Evolutionary conservation across 2,113 vertebrate species (phyloP).

Genomic region (Gasterosteus aculeatus): DNA sequence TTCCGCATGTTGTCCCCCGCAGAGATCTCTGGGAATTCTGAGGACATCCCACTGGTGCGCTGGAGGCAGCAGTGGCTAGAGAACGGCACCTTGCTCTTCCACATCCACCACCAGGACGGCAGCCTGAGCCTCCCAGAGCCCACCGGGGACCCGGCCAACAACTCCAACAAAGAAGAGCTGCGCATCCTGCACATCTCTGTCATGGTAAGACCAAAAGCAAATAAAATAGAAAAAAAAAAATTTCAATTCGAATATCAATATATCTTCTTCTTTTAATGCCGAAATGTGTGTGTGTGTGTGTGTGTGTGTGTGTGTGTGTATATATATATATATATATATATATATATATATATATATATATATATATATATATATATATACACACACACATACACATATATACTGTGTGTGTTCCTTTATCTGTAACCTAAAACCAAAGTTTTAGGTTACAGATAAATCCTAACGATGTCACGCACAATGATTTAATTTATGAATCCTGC

Average conservation of each 20-base stretch:
- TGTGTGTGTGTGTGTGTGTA: too few species aligned
- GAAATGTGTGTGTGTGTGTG: too few species aligned
- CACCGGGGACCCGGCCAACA: conserved; percentile 89
- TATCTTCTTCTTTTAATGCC: not conserved
- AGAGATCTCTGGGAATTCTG: conserved; percentile 98
- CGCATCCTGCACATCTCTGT: conserved; percentile 98
- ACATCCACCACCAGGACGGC: conserved; percentile 98
- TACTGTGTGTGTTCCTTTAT: too few species aligned
- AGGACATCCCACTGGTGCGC: conserved; percentile 96
- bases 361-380: too few species aligned
- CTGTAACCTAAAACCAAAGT: conserved; percentile 23
- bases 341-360: too few species aligned
- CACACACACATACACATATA: too few species aligned
- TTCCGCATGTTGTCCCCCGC: conserved; percentile 32
- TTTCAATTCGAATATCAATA: not conserved
- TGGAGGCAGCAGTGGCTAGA: conserved; percentile 99
- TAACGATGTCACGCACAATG: conserved; percentile 18
- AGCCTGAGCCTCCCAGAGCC: conserved; percentile 87
- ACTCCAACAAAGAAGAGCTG: conserved; percentile 93
- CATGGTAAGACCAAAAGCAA: conserved; percentile 84
- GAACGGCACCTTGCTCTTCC: conserved; percentile 96
- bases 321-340: too few species aligned
- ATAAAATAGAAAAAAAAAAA: conserved; percentile 1
- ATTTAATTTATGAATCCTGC: not conserved
- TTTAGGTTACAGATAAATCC: conserved; percentile 35